Evolutionary conservation across 2,113 vertebrate genomes (phyloP).

Genomic region (Castor canadensis): DNA sequence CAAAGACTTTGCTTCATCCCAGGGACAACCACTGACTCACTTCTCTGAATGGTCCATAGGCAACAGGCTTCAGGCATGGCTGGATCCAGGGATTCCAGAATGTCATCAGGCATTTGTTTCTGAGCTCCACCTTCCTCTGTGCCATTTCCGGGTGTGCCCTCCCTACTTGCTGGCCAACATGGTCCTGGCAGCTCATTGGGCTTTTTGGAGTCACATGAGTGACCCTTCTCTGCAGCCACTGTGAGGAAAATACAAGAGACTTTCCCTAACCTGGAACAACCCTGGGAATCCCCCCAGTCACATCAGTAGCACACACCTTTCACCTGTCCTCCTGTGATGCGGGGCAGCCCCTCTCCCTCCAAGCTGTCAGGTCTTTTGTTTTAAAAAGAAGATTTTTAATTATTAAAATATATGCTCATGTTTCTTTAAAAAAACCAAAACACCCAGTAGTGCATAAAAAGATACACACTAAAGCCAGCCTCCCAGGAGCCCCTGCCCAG

Average conservation of each 20-base stretch:
- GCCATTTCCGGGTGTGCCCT: not conserved
- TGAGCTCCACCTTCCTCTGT: not conserved
- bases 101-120: not conserved
- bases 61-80: not conserved
- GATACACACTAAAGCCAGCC: not conserved
- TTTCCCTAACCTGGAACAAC: not conserved
- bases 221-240: not conserved
- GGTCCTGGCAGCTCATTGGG: not conserved
- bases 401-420: not conserved
- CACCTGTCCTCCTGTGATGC: not conserved
- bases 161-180: not conserved
- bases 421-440: not conserved
- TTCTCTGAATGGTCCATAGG: not conserved
- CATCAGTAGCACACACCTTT: no score
- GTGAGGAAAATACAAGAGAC: not conserved
- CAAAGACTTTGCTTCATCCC: not conserved
- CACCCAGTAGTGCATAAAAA: not conserved
- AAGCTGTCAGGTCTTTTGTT: not conserved
- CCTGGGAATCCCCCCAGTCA: not conserved
- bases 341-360: not conserved
- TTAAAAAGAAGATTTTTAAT: not conserved
- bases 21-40: not conserved
- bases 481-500: not conserved
- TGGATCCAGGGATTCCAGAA: not conserved
- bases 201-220: not conserved